Evolutionary conservation across 2,113 vertebrate genomes (phyloP).

Genomic region (Psilopsiagon aurifrons): DNA sequence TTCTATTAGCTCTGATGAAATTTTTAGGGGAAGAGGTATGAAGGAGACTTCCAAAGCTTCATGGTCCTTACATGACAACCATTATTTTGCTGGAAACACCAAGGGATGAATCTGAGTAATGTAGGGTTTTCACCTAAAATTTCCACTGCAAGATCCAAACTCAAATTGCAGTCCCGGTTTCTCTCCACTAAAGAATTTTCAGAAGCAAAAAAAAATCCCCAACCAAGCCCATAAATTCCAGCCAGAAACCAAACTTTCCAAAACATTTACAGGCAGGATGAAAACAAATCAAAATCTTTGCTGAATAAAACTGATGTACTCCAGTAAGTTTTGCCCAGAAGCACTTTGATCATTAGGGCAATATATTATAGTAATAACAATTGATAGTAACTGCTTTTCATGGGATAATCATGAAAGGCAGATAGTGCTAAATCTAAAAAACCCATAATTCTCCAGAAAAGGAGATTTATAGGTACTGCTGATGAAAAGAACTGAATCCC

Average conservation of each 20-base stretch:
- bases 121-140: background rate
- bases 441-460: background rate
- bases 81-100: background rate
- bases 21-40: background rate
- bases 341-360: background rate
- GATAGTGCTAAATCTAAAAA: background rate
- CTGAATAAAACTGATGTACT: background rate
- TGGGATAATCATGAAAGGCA: background rate
- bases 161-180: background rate
- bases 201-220: background rate
- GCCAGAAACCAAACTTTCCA: background rate
- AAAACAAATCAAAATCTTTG: background rate
- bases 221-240: background rate
- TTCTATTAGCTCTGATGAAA: background rate
- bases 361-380: background rate
- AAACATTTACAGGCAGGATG: background rate
- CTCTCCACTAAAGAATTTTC: background rate
- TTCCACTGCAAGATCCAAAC: background rate
- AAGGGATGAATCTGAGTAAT: background rate
- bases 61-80: background rate
- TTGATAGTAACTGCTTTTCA: background rate
- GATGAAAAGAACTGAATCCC: fast-evolving
- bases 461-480: background rate
- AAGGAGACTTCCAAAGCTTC: background rate
- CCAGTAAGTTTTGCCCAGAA: background rate